Evolutionary conservation across 2,888 invertebrate genomes (phyloP).

Genomic region (Orthosia incerta): DNA sequence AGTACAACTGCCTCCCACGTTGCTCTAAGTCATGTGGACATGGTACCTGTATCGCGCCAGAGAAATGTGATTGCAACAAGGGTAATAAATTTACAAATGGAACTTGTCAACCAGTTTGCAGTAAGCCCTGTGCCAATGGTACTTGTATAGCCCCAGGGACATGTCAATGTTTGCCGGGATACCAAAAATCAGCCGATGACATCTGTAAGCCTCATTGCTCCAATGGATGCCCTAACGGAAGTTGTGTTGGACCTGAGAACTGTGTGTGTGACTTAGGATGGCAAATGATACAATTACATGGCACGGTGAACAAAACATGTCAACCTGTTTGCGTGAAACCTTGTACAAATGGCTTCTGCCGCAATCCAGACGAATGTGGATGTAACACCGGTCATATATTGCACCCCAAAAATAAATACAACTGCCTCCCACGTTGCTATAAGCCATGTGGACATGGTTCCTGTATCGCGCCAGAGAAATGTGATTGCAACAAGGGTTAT

Average conservation of each 20-base stretch:
- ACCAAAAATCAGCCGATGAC: background rate
- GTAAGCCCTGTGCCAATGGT: slow-evolving; percentile 27
- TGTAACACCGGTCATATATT: too few species aligned
- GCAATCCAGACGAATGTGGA: too few species aligned
- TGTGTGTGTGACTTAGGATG: slow-evolving; percentile 43
- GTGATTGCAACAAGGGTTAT: slow-evolving; percentile 25
- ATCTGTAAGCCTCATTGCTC: slow-evolving; percentile 43
- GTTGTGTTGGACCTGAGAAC: slow-evolving; percentile 24
- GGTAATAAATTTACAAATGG: too few species aligned
- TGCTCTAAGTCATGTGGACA: slow-evolving; percentile 38
- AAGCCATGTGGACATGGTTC: slow-evolving; percentile 30
- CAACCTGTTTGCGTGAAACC: slow-evolving; percentile 30
- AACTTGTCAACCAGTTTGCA: slow-evolving; percentile 15
- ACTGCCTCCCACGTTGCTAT: slow-evolving; percentile 43
- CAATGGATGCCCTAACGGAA: slow-evolving; percentile 22
- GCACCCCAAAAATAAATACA: background rate
- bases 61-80: slow-evolving; percentile 41
- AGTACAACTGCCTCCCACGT: slow-evolving; percentile 25
- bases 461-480: slow-evolving; percentile 45
- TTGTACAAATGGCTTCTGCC: slow-evolving; percentile 9
- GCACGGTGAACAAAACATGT: slow-evolving; percentile 6
- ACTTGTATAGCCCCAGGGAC: slow-evolving; percentile 19
- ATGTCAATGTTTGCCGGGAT: slow-evolving; percentile 20
- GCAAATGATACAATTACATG: slow-evolving; percentile 2
- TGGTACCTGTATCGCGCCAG: slow-evolving; percentile 42